Evolutionary conservation across 2,888 invertebrate genomes (phyloP).

Genomic region (Leptopterna dolabrata): DNA sequence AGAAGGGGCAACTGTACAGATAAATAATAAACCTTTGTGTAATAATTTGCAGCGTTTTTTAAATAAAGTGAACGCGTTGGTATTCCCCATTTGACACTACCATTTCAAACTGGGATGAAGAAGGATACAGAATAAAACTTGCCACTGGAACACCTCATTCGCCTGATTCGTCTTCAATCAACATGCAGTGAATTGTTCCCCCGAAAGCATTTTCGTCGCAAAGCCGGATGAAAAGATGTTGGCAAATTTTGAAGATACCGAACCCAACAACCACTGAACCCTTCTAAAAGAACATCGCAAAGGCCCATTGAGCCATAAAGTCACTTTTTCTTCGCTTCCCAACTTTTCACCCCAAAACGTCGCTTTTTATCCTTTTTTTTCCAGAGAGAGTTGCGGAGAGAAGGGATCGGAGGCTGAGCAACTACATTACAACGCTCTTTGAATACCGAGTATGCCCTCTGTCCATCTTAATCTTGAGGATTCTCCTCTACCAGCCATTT

Average conservation of each 20-base stretch:
- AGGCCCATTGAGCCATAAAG: background rate
- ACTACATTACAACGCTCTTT: constrained; percentile 25
- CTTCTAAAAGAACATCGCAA: background rate
- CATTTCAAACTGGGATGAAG: too few relatives aligned
- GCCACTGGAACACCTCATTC: too few relatives aligned
- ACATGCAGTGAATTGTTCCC: too few relatives aligned
- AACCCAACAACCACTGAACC: background rate
- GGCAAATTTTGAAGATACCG: background rate
- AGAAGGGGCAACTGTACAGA: too few relatives aligned
- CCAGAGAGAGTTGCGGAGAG: background rate
- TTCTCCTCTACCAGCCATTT: background rate
- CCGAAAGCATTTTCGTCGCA: background rate
- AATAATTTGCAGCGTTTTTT: too few relatives aligned
- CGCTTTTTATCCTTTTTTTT: background rate
- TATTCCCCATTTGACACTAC: too few relatives aligned
- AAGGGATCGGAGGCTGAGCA: background rate
- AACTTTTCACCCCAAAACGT: constrained; percentile 17
- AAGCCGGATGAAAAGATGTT: background rate
- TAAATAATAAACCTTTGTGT: too few relatives aligned
- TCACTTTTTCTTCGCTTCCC: background rate
- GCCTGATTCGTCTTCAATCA: too few relatives aligned
- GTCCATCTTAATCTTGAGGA: constrained; percentile 1
- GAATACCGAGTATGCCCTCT: constrained; percentile 21
- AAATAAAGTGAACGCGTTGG: too few relatives aligned
- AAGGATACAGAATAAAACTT: too few relatives aligned